phyloP scores from a whole-genome alignment of 2,113 vertebrate genomes.

The Myrmophylax atrothorax region DNA sequence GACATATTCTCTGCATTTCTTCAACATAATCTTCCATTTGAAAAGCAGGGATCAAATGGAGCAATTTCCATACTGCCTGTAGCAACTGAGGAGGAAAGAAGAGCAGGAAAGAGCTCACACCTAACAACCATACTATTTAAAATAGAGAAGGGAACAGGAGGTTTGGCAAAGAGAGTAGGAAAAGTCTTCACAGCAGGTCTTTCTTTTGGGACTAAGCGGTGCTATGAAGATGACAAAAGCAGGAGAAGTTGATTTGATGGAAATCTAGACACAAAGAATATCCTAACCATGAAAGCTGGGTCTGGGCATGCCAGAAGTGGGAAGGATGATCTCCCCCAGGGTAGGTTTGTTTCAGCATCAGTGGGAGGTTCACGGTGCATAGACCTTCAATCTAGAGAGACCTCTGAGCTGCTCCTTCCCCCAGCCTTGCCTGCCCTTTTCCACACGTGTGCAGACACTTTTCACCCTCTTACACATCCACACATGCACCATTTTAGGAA shows the following conservation, averaged over 20 bases:
- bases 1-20: not conserved
- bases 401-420: not conserved
- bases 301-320: not conserved
- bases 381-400: not conserved
- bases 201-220: not conserved
- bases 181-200: not conserved
- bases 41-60: slow-evolving; percentile 14
- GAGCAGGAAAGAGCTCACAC: not conserved
- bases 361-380: fast-evolving
- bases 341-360: not conserved
- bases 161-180: not conserved
- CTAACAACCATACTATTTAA: not conserved
- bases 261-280: not conserved
- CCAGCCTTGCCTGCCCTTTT: not conserved
- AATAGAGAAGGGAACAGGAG: not conserved
- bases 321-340: not conserved
- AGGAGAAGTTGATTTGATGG: not conserved
- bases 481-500: fast-evolving
- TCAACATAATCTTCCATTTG: not conserved
- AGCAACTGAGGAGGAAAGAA: not conserved
- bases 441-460: not conserved
- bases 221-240: not conserved
- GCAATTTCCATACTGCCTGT: not conserved
- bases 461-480: not conserved
- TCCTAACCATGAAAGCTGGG: not conserved